Base-by-base conservation (phyloP, 2,888 invertebrate genomes). In the Campoletis raptor region DNA sequence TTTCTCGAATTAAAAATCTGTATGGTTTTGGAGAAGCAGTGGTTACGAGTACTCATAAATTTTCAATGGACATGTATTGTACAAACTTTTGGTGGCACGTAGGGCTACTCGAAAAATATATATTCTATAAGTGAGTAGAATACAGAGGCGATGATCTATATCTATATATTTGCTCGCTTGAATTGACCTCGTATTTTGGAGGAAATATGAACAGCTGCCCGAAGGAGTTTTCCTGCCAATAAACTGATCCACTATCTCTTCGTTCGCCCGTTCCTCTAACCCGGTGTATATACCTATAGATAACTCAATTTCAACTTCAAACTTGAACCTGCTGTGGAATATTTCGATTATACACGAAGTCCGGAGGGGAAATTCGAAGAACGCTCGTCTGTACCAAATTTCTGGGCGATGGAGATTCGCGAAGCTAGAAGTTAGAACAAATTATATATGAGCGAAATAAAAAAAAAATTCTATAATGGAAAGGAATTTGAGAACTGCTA, bases 111-210 rank as follows among this genome's bases (percentile, higher is more conserved):
- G 61, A 61, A 61, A 69, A 1, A 24, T 67, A 42, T 57, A 57
- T 61, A 61, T 64, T 5, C 7, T 40, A n/a, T 74, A 36, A 15
- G 18, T 36, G 24, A 12, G n/a, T 78, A 4, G 57, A 48, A 74
- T 80, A 54, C 37, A 74, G 67, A 48, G 61, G 42, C 70, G 57
- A 69, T 61, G 69, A 84, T 24, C 74, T 64, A 15, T 45, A 87
- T 78, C 81, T 69, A 21, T 69, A 61, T 67, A 84, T 86, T 88
- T 85, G 85, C 87, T 83, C 80, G 86, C 84, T 81, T 80, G 77
- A 89, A 90, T 91, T 90, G 89, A 90, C 90, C 89, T 89, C 88
- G 87, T 87, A 88, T 89, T 91, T 90, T 85, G 83, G 82, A 70
- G 80, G 83, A 88, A 88, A 89, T 89, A 87, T 88, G 87, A 90